Base-by-base conservation (phyloP, 2,797 vertebrate genomes). In the Cephalopachus bancanus region DNA sequence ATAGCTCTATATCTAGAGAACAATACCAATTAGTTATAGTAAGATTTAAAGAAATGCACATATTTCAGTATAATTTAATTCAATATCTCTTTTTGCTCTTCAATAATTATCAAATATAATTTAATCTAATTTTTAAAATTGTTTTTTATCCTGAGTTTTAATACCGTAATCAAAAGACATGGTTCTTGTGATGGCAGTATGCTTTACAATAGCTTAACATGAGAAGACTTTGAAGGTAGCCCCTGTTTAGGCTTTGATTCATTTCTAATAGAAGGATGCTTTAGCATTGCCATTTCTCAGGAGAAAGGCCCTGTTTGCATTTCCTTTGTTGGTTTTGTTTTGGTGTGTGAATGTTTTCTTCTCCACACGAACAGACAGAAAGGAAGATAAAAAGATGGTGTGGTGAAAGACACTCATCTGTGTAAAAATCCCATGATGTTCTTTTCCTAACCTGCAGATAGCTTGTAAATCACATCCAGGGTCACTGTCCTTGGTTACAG, bases 31-130 rank as follows among this genome's bases (percentile, higher is more conserved):
- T 83, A 80, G 69, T 65, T 90, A 1, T 80, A 79, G 33, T 83
- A 78, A 28, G 4, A 85, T 20, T 89, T 88, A 83, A 79, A 55
- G 55, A 80, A 80, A 81, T 51, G 64, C 7, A 67, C 12, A 44
- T 60, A 51, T 30, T 49, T 74, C 11, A 86, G 4, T 85, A 64
- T 88, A 91, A 76, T 78, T 88, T 60, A 91, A 8, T 69, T 69
- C 30, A 90, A 4, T 92, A 37, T 72, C 55, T 93, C 80, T 83
- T 72, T 91, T 83, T 92, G 57, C 57, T 89, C 33, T 69, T 94
- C 10, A 83, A 2, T 85, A 24, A 75, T 88, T 55, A 55, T 57
- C n/a, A 85, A 64, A 44, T 57, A 11, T 81, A 80, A 78, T 53
- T 78, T 85, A 74, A 91, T 91, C 17, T 75, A 49, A 79, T 65